These are phyloP conservation scores for Pseudomugil gertrudae DNA, from an alignment of 2,797 vertebrate genomes.

Conservation along the genomic window DNA sequence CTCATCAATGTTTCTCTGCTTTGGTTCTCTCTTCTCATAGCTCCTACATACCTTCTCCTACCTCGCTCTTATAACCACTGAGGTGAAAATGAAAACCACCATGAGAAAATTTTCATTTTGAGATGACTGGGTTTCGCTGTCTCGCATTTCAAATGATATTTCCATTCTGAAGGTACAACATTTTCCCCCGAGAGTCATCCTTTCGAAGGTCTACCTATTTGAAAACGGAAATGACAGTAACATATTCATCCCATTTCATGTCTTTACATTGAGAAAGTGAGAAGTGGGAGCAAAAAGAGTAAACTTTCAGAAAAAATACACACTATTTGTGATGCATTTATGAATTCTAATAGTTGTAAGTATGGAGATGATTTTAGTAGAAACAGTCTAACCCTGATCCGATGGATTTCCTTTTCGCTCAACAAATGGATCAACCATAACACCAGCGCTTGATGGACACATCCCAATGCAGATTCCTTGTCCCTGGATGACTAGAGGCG, in stretches of 20 bases:
- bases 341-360: constrained; percentile 42
- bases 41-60: constrained; percentile 31
- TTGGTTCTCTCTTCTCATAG: constrained; percentile 41
- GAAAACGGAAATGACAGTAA: constrained; percentile 81
- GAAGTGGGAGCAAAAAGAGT: constrained; percentile 31
- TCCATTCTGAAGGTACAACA: constrained; percentile 71
- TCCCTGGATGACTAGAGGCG: constrained; percentile 46
- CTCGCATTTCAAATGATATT: constrained; percentile 79
- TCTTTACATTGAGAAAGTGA: constrained; percentile 53
- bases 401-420: constrained; percentile 37
- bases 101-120: constrained; percentile 74
- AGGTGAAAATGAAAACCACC: constrained; percentile 76
- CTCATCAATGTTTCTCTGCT: constrained; percentile 54
- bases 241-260: constrained; percentile 76
- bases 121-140: constrained; percentile 75
- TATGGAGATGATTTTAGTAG: constrained; percentile 36
- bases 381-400: constrained; percentile 27
- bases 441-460: constrained; percentile 27
- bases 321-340: constrained; percentile 49
- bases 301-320: constrained; percentile 51
- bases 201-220: constrained; percentile 80
- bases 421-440: constrained; percentile 31
- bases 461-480: constrained; percentile 28
- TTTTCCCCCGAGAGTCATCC: constrained; percentile 77
- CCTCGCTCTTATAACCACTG: constrained; percentile 50